phyloP scores from a whole-genome alignment of 2,797 vertebrate genomes.

The Amazonetta brasiliensis region DNA sequence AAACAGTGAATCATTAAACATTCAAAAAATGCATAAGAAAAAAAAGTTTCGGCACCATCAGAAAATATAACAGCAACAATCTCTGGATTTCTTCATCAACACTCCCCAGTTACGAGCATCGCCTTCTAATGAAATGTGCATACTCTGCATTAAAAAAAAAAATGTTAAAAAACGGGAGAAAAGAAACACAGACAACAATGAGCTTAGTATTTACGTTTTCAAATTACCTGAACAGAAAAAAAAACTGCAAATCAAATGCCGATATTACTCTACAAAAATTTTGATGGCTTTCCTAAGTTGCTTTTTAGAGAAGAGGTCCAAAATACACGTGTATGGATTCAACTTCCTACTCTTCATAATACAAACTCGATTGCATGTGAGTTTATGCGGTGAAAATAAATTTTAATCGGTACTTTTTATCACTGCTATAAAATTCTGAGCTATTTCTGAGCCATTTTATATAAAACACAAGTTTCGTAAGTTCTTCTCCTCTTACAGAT shows the following conservation, averaged over 20 bases:
- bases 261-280: background rate
- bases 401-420: slow-evolving; percentile 29
- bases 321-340: background rate
- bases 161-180: background rate
- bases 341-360: slow-evolving; percentile 8
- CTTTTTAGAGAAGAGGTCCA: background rate
- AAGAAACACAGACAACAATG: background rate
- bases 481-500: slow-evolving; percentile 49
- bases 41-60: background rate
- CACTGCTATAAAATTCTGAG: background rate
- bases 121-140: background rate
- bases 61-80: background rate
- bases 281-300: background rate
- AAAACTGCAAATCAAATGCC: background rate
- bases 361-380: background rate
- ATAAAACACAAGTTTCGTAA: slow-evolving; percentile 38
- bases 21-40: background rate
- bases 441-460: background rate
- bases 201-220: background rate
- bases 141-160: background rate
- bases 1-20: background rate
- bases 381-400: slow-evolving; percentile 2
- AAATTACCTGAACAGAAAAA: background rate
- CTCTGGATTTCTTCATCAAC: background rate
- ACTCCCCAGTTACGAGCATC: background rate